These are phyloP conservation scores for Rhamphomyia laevipes DNA, from an alignment of 2,888 invertebrate species.

Conservation along the genomic window DNA sequence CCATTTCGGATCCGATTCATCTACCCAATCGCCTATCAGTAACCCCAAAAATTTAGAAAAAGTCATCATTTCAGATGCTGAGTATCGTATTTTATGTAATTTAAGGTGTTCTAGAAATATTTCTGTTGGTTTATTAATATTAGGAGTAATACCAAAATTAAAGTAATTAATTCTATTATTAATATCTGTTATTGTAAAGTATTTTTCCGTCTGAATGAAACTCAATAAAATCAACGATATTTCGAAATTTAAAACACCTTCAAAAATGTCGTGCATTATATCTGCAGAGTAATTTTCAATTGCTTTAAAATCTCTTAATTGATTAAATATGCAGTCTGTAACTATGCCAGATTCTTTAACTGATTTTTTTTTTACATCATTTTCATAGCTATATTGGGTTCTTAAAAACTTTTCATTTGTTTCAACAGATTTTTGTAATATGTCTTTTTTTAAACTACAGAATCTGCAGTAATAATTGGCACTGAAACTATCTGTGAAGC, in stretches of 20 bases:
- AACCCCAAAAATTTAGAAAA: slow-evolving; percentile 4
- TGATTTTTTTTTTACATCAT: background rate
- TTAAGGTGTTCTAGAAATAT: slow-evolving; percentile 4
- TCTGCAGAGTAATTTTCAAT: slow-evolving; percentile 1
- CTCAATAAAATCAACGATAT: slow-evolving; percentile 1
- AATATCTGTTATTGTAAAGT: slow-evolving; percentile 7
- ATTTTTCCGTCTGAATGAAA: slow-evolving; percentile 3
- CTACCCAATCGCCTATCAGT: slow-evolving; percentile 7
- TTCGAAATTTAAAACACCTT: slow-evolving; percentile 1
- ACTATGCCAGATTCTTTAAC: background rate
- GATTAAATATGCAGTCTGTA: slow-evolving; percentile 1
- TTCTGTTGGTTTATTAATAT: slow-evolving; percentile 5
- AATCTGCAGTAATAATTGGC: background rate
- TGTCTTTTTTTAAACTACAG: background rate
- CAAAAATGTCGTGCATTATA: slow-evolving; percentile 4
- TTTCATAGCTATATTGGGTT: background rate
- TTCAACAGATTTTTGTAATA: background rate
- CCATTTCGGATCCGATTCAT: slow-evolving; percentile 2
- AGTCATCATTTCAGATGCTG: slow-evolving; percentile 8
- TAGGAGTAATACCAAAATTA: slow-evolving; percentile 3
- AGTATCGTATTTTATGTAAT: slow-evolving; percentile 2
- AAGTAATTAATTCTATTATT: slow-evolving; percentile 5
- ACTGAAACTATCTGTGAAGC: slow-evolving; percentile 1
- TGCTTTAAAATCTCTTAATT: background rate
- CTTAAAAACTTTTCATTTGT: background rate